These are phyloP conservation scores for Callospermophilus lateralis DNA, from an alignment of 2,113 vertebrate species.

Conservation along the genomic window DNA sequence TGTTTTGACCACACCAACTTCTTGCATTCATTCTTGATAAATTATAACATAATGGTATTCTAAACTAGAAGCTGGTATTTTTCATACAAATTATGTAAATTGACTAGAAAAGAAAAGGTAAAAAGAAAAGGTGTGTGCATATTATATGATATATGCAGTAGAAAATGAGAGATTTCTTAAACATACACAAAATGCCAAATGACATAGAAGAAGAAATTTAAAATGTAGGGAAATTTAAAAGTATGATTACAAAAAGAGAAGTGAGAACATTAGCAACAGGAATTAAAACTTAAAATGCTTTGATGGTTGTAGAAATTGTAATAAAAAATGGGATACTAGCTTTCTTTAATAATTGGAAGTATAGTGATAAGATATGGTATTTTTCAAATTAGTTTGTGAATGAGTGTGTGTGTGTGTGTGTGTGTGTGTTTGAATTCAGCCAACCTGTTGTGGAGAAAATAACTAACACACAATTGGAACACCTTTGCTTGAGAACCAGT, in stretches of 20 bases:
- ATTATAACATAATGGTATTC: background rate
- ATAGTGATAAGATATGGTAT: background rate
- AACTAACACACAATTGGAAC: background rate
- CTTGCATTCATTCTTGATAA: background rate
- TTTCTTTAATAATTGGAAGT: slow-evolving; percentile 16
- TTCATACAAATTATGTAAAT: background rate
- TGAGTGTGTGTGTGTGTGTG: too few species aligned
- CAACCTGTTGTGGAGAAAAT: background rate
- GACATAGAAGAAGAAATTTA: background rate
- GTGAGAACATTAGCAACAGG: background rate
- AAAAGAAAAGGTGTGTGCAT: background rate
- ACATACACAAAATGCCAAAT: background rate
- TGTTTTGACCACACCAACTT: background rate
- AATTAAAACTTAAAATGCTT: slow-evolving; percentile 22
- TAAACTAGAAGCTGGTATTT: background rate
- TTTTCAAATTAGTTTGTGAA: background rate
- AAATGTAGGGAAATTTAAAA: background rate
- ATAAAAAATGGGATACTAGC: background rate
- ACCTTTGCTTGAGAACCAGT: background rate
- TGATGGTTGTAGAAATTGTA: background rate
- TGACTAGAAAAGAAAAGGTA: background rate
- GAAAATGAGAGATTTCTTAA: background rate
- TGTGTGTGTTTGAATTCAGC: background rate
- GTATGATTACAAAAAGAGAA: background rate
- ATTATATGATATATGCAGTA: background rate